Evolutionary conservation across 2,113 vertebrate species (phyloP), one percentile per base, ranked within the genome.

Genomic region (Climacteris rufus): DNA sequence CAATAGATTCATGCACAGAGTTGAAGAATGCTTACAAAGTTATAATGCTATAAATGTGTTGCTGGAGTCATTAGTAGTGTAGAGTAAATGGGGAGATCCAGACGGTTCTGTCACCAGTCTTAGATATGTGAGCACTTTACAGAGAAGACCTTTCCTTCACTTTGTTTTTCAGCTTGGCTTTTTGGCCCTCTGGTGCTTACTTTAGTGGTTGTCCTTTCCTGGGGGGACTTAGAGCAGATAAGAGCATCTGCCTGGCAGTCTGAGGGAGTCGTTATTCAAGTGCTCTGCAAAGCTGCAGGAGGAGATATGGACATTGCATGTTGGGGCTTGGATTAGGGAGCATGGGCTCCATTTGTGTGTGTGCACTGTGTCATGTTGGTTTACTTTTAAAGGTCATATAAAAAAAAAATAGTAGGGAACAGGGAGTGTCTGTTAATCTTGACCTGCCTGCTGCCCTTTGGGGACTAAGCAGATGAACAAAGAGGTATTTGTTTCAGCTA

Each of bases 331-430:
- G 35, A 59, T 0, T 4, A 11, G 13, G 65, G 33, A 87, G 6
- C 3, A 2, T 0, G 2, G 11, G 6, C 18, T 69, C 9, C 2
- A 1, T 28, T 49, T 63, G 22, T 27, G 8, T 15, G 5, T 22
- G 11, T 50, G 45, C 31, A 33, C 44, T 6, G 0, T 53, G 19
- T 57, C 22, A 8, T 24, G 4, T 27, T 60, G 69, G 20, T 49
- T 91, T 88, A 44, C 40, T 91, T 89, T 77, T 69, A 83, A 91
- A 89, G 63, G 57, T 81, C 69, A 52, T 15, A 8, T 24, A 23
- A 70, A 72, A 30, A 71, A 31, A 52, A 24, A 5, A 14, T 14
- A 33, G 6, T 13, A 50, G 37, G 25, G 15, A 87, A 10, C 6
- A 18, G 5, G 10, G 21, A 31, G 14, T 13, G 31, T 50, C 24